A percentile compares a stretch with the other conserved stretches of the same genome.
Conservation (phyloP, 1,140 invertebrate species). For the Cataglyphis hispanica region DNA sequence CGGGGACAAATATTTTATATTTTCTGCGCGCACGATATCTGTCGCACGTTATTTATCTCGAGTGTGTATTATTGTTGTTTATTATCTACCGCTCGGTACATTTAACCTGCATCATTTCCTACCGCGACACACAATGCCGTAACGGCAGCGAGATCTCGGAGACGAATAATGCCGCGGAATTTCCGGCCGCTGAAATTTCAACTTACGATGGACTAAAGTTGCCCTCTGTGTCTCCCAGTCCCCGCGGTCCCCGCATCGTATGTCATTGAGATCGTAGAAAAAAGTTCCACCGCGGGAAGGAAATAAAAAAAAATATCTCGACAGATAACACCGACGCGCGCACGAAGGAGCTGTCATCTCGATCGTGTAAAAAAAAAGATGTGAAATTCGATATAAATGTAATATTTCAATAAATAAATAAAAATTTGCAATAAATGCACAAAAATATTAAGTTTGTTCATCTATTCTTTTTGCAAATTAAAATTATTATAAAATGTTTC, state of each 20-base stretch:
- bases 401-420: not conserved
- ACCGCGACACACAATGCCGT: constrained; percentile 54
- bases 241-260: constrained; percentile 37
- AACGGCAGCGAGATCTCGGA: constrained; percentile 46
- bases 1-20: constrained; percentile 75
- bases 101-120: constrained; percentile 82
- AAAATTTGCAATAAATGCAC: not conserved
- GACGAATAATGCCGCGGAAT: constrained; percentile 64
- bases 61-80: constrained; percentile 83
- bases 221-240: constrained; percentile 34
- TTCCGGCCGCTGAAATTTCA: constrained; percentile 56
- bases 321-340: constrained; percentile 36
- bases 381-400: not conserved
- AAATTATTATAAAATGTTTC: not conserved
- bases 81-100: constrained; percentile 83
- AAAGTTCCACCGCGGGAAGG: constrained; percentile 19
- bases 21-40: constrained; percentile 75
- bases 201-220: constrained; percentile 62
- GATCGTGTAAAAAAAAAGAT: not conserved
- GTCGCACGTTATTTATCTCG: constrained; percentile 80
- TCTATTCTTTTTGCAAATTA: not conserved
- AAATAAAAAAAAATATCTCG: constrained; percentile 50
- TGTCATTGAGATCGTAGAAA: constrained; percentile 57
- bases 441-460: not conserved
- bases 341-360: not conserved